These are phyloP conservation scores for Drosophila niveifrons DNA, from an alignment of 2,888 invertebrate species.

Conservation along the genomic window DNA sequence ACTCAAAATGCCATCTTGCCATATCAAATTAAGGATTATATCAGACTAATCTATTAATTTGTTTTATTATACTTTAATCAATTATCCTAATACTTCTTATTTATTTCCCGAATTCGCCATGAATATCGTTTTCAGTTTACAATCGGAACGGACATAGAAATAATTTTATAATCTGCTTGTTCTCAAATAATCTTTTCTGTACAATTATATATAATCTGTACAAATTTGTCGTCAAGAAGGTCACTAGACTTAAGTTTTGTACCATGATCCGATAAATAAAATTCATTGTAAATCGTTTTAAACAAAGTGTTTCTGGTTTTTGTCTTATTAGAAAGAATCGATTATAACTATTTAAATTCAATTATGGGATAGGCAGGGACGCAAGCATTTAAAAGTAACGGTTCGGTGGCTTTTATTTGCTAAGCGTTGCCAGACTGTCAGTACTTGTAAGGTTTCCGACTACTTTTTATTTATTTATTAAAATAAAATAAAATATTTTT, in stretches of 20 bases:
- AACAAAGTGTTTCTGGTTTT: constrained; percentile 1
- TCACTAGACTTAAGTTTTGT: constrained; percentile 63
- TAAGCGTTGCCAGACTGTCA: background rate
- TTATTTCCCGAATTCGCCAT: constrained; percentile 42
- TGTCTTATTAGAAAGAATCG: too few relatives aligned
- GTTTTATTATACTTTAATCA: constrained; percentile 42
- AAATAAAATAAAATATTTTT: too few relatives aligned
- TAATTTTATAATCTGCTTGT: constrained; percentile 72
- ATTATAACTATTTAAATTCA: too few relatives aligned
- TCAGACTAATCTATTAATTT: constrained; percentile 9
- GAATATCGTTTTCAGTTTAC: constrained; percentile 75
- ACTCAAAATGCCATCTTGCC: constrained; percentile 40
- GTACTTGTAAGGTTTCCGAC: background rate
- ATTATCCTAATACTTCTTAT: constrained; percentile 32
- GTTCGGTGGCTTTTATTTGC: background rate
- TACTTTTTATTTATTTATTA: background rate
- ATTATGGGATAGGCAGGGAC: too few relatives aligned
- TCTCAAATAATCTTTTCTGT: constrained; percentile 36
- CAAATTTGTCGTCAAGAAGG: constrained; percentile 40
- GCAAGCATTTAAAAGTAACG: background rate
- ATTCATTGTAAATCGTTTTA: constrained; percentile 37
- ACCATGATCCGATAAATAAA: constrained; percentile 60
- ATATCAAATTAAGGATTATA: constrained; percentile 38
- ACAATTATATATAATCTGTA: constrained; percentile 52
- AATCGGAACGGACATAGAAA: constrained; percentile 82